A percentile compares a stretch with the other conserved stretches of the same genome.
These are phyloP conservation scores for Amblyteles armatorius DNA, from an alignment of 2,888 invertebrate genomes.

Conservation along the genomic window DNA sequence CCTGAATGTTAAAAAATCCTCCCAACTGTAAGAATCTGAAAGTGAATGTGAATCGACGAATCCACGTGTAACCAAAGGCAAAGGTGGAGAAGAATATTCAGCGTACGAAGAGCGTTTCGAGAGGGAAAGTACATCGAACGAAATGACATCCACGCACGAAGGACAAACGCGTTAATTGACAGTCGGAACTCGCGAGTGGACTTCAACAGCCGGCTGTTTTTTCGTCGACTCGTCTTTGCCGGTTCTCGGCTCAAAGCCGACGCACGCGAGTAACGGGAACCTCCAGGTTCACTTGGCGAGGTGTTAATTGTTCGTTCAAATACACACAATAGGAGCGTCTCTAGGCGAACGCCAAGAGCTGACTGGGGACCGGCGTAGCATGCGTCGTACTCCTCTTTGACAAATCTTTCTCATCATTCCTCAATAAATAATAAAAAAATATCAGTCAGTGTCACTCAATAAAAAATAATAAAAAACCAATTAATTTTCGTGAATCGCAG, in stretches of 20 bases:
- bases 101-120: conserved; percentile 9
- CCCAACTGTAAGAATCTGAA: neutral
- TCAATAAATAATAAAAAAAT: conserved; percentile 19
- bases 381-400: conserved; percentile 3
- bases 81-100: conserved; percentile 45
- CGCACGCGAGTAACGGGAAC: conserved; percentile 70
- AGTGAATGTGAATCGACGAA: neutral
- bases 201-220: conserved; percentile 49
- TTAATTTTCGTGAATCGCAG: neutral
- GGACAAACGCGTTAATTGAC: conserved; percentile 63
- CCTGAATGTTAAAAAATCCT: neutral
- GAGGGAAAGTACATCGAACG: conserved; percentile 48
- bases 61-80: conserved; percentile 7
- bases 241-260: conserved; percentile 34
- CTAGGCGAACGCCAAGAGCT: conserved; percentile 42
- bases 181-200: conserved; percentile 52
- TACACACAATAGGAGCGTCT: conserved; percentile 53
- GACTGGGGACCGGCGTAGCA: conserved; percentile 12
- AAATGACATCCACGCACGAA: conserved; percentile 3
- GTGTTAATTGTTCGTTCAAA: conserved; percentile 70
- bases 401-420: conserved; percentile 26
- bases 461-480: neutral
- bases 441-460: neutral
- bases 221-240: conserved; percentile 41
- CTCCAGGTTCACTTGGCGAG: conserved; percentile 66